A percentile compares a stretch with the other conserved stretches of the same genome.
phyloP scores from a whole-genome alignment of 2,888 invertebrate species.

The Teleogryllus oceanicus region DNA sequence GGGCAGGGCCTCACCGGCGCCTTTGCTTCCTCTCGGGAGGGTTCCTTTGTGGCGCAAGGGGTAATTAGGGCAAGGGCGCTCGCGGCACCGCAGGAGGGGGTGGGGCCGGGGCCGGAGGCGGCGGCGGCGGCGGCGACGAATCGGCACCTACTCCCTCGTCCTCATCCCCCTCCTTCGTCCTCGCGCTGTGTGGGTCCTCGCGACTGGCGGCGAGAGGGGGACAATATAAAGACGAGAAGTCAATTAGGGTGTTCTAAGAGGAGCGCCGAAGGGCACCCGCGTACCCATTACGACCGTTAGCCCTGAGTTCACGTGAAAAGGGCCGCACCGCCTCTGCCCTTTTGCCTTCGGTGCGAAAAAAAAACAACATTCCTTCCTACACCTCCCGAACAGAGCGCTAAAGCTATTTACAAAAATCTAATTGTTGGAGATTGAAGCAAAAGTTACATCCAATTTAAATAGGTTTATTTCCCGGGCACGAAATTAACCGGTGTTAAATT shows the following conservation, averaged over 20 bases:
- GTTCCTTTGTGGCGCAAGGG: neutral
- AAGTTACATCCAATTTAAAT: no score
- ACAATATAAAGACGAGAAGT: conserved; percentile 18
- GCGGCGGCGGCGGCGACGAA: neutral
- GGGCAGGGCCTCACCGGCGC: neutral
- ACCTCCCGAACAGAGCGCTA: no score
- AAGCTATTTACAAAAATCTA: no score
- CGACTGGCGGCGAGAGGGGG: neutral
- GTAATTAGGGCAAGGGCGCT: conserved; percentile 18
- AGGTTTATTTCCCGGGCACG: no score
- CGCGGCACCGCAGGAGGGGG: neutral
- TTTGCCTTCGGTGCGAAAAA: no score
- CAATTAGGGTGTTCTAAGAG: neutral
- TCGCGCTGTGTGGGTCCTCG: neutral
- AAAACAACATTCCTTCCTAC: no score
- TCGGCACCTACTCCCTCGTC: neutral
- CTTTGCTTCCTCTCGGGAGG: neutral
- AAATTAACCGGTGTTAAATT: no score
- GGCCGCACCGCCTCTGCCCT: no score
- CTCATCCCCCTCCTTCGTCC: neutral
- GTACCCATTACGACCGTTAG: neutral
- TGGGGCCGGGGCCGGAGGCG: neutral
- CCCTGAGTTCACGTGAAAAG: neutral
- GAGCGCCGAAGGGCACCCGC: neutral
- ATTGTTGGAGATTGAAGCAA: no score